These are phyloP conservation scores for Pachliopta kotzebuea DNA, from an alignment of 2,888 invertebrate species.

Conservation along the genomic window DNA sequence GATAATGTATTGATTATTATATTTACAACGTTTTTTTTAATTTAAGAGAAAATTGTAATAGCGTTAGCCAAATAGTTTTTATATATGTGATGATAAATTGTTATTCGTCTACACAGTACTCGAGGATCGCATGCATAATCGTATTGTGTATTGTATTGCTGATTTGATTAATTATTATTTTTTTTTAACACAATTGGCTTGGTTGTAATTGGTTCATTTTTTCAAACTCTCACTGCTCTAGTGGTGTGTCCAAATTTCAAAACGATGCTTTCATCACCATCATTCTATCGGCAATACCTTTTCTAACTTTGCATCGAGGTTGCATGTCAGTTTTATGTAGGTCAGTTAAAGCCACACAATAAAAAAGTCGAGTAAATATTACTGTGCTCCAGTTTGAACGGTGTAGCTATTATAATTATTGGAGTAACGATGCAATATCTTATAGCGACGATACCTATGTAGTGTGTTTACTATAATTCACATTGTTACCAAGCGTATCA, in stretches of 20 bases:
- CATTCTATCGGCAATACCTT: slow-evolving; percentile 73
- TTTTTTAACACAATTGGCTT: slow-evolving; percentile 64
- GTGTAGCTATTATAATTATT: too few species aligned
- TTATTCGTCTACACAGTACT: slow-evolving; percentile 28
- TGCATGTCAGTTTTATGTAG: slow-evolving; percentile 28
- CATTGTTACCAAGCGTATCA: too few species aligned
- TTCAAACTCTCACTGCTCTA: slow-evolving; percentile 37
- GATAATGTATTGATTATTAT: too few species aligned
- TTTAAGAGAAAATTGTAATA: slow-evolving; percentile 21
- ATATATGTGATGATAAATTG: slow-evolving; percentile 9
- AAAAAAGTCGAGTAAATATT: too few species aligned
- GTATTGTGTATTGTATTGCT: slow-evolving; percentile 60
- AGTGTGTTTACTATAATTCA: too few species aligned
- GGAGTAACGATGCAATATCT: too few species aligned
- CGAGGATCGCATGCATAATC: slow-evolving; percentile 43
- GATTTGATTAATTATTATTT: too few species aligned
- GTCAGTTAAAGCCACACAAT: slow-evolving; percentile 2
- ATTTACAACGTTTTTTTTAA: background rate
- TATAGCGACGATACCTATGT: too few species aligned
- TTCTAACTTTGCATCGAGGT: slow-evolving; percentile 49
- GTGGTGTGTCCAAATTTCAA: slow-evolving; percentile 54
- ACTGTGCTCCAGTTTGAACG: too few species aligned
- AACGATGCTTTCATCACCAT: slow-evolving; percentile 53
- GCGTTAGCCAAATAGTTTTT: background rate
- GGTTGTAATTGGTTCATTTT: slow-evolving; percentile 41